Conservation (phyloP, 2,797 vertebrate genomes). For the Lutjanus argentimaculatus region DNA sequence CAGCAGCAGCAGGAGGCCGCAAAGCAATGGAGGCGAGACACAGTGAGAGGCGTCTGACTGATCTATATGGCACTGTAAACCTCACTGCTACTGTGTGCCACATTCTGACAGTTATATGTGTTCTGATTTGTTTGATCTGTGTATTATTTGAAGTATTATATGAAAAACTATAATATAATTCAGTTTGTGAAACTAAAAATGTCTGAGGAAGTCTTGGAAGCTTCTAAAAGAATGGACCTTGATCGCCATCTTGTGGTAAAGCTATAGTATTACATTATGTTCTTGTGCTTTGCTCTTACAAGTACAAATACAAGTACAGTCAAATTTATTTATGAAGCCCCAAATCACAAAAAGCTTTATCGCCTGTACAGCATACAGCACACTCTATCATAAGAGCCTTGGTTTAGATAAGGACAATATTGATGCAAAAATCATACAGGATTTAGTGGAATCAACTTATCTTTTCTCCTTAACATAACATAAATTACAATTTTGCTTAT, state of each 20-base stretch:
- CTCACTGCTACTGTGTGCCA: background rate
- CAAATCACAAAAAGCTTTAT: background rate
- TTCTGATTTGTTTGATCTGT: background rate
- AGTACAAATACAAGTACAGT: background rate
- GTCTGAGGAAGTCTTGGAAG: background rate
- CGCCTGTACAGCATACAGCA: too few species aligned
- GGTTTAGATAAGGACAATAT: background rate
- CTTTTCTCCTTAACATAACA: too few species aligned
- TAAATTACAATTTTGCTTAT: too few species aligned
- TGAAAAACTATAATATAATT: background rate
- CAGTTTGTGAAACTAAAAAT: background rate
- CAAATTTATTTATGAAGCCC: background rate
- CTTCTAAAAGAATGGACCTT: conserved; percentile 19
- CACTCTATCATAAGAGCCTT: background rate
- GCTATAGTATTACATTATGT: background rate
- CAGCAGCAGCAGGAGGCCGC: conserved; percentile 48
- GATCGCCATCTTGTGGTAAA: conserved; percentile 64
- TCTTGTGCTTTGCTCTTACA: too few species aligned
- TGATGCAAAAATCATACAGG: too few species aligned
- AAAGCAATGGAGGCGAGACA: conserved; percentile 3
- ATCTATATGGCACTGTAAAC: conserved; percentile 49
- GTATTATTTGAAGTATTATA: background rate
- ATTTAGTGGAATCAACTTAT: too few species aligned
- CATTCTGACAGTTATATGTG: background rate
- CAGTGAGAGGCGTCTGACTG: conserved; percentile 26